Evolutionary conservation across 2,888 invertebrate species (phyloP).

Genomic region (Spisula subtruncata): DNA sequence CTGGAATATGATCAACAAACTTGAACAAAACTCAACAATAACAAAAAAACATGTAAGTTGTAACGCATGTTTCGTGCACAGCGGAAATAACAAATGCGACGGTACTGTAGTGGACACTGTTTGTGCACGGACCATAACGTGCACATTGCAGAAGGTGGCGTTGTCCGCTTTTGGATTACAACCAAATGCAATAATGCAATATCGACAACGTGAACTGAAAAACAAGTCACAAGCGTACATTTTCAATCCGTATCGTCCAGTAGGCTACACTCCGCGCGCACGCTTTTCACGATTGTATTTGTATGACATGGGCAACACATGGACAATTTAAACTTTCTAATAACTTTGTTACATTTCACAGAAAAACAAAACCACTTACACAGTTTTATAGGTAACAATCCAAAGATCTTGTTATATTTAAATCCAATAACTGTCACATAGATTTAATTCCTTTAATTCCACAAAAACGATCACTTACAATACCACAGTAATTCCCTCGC

Average conservation of each 20-base stretch:
- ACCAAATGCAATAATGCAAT: background rate
- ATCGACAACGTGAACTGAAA: too few species aligned
- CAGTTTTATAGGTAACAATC: slow-evolving; percentile 1
- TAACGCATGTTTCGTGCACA: too few species aligned
- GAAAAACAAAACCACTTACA: slow-evolving; percentile 27
- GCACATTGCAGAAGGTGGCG: background rate
- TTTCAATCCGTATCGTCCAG: background rate
- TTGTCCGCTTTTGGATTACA: background rate
- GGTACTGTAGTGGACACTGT: too few species aligned
- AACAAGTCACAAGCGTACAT: background rate
- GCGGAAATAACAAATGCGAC: too few species aligned
- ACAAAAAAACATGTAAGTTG: too few species aligned
- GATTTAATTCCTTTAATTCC: slow-evolving; percentile 37
- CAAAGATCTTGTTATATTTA: background rate
- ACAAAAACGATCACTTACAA: slow-evolving; percentile 31
- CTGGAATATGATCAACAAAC: too few species aligned
- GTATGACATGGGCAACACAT: too few species aligned
- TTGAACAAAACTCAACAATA: too few species aligned
- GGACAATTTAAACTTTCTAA: slow-evolving; percentile 5
- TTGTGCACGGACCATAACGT: too few species aligned
- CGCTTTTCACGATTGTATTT: background rate
- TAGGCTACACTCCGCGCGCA: slow-evolving; percentile 9
- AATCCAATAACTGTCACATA: slow-evolving; percentile 41
- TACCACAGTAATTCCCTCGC: slow-evolving; percentile 25
- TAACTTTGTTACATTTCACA: background rate